Conservation (phyloP, 2,888 invertebrate genomes). For the Pedicia rivosa region DNA sequence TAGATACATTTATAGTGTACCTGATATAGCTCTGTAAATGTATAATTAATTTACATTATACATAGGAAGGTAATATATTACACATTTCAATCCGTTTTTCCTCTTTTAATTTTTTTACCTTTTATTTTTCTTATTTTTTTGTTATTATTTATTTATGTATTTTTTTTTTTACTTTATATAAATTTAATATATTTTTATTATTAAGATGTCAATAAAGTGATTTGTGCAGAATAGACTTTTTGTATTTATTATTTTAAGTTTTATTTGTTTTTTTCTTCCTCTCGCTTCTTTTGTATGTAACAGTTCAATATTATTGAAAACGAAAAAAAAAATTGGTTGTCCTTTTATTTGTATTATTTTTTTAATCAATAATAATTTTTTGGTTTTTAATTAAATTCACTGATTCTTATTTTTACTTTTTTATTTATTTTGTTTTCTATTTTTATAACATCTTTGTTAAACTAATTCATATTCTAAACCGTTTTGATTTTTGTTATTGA, state of each 20-base stretch:
- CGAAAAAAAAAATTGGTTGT: neutral
- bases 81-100: neutral
- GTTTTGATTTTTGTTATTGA: too few relatives aligned
- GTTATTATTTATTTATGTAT: conserved; percentile 1
- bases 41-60: neutral
- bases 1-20: too few relatives aligned
- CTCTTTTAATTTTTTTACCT: neutral
- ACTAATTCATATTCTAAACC: too few relatives aligned
- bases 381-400: neutral
- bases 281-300: neutral
- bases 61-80: neutral
- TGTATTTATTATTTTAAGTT: neutral
- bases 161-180: neutral
- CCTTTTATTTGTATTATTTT: neutral
- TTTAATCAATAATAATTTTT: neutral
- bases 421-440: conserved; percentile 1
- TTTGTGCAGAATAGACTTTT: conserved; percentile 5
- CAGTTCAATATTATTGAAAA: conserved; percentile 1
- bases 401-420: neutral
- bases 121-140: neutral
- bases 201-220: conserved; percentile 5
- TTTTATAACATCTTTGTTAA: too few relatives aligned
- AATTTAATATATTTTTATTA: neutral
- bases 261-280: neutral
- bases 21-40: neutral